Conservation (phyloP, 2,113 vertebrate genomes). For the Onychorhynchus coronatus region DNA sequence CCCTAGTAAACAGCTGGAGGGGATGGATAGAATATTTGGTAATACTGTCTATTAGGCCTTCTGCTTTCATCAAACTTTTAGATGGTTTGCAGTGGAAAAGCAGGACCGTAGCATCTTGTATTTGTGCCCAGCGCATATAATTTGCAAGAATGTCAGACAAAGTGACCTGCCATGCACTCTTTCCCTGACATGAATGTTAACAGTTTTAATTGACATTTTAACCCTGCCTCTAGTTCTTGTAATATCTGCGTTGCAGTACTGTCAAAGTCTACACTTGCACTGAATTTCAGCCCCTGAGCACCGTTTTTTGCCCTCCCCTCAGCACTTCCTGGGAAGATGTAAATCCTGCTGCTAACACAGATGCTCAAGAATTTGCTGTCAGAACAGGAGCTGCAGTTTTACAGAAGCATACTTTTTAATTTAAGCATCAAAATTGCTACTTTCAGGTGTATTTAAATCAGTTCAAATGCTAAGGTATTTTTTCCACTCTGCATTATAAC, state of each 20-base stretch:
- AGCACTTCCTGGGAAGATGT: background rate
- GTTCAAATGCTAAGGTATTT: background rate
- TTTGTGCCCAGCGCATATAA: background rate
- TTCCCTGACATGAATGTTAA: background rate
- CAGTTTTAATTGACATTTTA: background rate
- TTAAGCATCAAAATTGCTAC: background rate
- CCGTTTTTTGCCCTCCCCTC: background rate
- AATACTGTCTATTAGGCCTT: background rate
- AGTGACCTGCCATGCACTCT: background rate
- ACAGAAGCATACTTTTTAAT: background rate
- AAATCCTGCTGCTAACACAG: background rate
- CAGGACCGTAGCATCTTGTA: background rate
- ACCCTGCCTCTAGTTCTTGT: background rate
- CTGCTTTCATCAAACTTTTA: background rate
- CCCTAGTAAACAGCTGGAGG: slow-evolving; percentile 26
- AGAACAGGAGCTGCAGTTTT: background rate
- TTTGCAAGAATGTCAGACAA: background rate
- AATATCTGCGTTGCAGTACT: fast-evolving
- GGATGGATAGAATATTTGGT: background rate
- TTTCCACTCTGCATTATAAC: background rate
- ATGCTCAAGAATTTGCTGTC: background rate
- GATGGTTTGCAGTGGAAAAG: background rate
- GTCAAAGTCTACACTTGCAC: background rate
- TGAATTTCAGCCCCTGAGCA: background rate
- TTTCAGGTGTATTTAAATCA: background rate